Conservation (phyloP, 2,888 invertebrate species). For the Cosmia trapezina region DNA sequence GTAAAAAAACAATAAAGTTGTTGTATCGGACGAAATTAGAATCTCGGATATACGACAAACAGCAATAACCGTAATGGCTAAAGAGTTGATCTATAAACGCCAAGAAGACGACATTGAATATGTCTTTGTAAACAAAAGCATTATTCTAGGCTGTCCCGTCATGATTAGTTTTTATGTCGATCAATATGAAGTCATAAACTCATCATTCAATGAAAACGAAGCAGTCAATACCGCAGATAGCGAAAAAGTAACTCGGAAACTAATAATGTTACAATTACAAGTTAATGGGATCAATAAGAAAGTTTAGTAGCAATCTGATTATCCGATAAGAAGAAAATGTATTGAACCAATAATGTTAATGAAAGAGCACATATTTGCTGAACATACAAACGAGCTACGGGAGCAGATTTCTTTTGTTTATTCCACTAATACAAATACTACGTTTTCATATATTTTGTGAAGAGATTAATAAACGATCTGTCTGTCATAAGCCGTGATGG, state of each 20-base stretch:
- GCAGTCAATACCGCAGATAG: not conserved
- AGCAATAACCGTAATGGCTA: slow-evolving; percentile 26
- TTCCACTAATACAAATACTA: slow-evolving; percentile 18
- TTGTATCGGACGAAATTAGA: slow-evolving; percentile 19
- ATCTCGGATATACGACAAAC: slow-evolving; percentile 22
- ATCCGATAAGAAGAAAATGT: slow-evolving; percentile 23
- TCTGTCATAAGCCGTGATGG: slow-evolving; percentile 6
- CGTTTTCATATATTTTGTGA: slow-evolving; percentile 28
- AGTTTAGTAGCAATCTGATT: slow-evolving; percentile 42
- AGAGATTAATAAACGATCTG: slow-evolving; percentile 15
- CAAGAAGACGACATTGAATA: slow-evolving; percentile 9
- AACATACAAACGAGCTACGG: slow-evolving; percentile 12
- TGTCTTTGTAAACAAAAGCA: slow-evolving; percentile 21
- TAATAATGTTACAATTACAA: slow-evolving; percentile 28
- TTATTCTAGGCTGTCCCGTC: not conserved
- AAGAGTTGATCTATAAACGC: slow-evolving; percentile 24
- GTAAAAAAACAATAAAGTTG: slow-evolving; percentile 41
- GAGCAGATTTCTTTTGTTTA: slow-evolving; percentile 32
- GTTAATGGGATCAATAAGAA: slow-evolving; percentile 35
- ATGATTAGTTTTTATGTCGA: slow-evolving; percentile 7
- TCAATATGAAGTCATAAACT: slow-evolving; percentile 10
- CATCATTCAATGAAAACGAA: slow-evolving; percentile 19
- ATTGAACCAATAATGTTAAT: slow-evolving; percentile 37
- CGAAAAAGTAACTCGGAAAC: slow-evolving; percentile 6
- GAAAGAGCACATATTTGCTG: slow-evolving; percentile 34